Evolutionary conservation across 2,888 invertebrate species (phyloP), one percentile per base, ranked within the genome.

Genomic region (Melikaiella ostensackeni): DNA sequence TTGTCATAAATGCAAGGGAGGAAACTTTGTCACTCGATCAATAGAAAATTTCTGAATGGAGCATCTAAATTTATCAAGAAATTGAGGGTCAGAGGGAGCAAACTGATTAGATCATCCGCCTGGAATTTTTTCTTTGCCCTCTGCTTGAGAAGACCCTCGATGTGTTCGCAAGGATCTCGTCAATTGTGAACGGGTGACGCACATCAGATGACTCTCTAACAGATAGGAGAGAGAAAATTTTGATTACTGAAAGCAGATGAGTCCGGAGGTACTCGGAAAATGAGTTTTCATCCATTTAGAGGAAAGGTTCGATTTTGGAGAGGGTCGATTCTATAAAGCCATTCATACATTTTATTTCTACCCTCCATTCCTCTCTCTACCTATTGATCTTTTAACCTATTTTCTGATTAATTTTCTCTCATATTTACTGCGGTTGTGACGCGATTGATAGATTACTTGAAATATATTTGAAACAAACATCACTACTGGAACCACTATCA

Each of bases 51-150:
- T 59, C 13, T 24, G 6, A 59, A 59, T 16, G 27, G 27, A 6
- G 27, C 59, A 59, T 42, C 24, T 64, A 64, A 64, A 64, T 38
- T 64, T 59, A 59, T 59, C 27, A 59, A 24, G 16, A 6, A 64
- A 42, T 42, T 24, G 1, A 8, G 64, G 35, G 16, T 33, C 38
- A 24, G 24, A 35, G 38, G 64, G 38, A 38, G 35, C 13, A 24
- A 64, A 42, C 42, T 42, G 64, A 64, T 64, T 64, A 64, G 24
- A 42, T 42, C 6, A 16, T 64, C 19, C 19, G 13, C 24, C 24
- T 13, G 21, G 9, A 6, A 16, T 24, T 21, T 38, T 35, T 13
- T 21, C 27, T 42, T 16, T 42, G 21, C 24, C 64, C 64, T 42
- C 16, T 42, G 2, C 24, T 16, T 42, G 11, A n/a, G 16, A 64